Percentiles rank a stretch among this genome's conserved stretches.
These are phyloP conservation scores for Monochamus alternatus DNA, from an alignment of 2,888 invertebrate species.

Conservation along the genomic window DNA sequence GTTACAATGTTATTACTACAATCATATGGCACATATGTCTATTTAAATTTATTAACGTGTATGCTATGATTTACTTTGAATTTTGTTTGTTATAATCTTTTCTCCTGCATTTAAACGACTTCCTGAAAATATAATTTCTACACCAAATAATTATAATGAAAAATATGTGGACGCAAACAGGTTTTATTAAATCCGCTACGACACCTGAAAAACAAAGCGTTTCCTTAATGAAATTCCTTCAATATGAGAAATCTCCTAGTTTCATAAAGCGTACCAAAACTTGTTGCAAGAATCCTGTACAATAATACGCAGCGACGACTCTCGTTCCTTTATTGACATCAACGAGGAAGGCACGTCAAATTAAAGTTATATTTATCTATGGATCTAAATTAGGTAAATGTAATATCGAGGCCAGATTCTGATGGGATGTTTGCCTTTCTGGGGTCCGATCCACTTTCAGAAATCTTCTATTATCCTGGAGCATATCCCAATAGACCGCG, in stretches of 20 bases:
- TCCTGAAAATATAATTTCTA: no score
- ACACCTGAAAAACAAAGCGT: slow-evolving; percentile 25
- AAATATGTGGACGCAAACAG: slow-evolving; percentile 10
- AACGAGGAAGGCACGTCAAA: slow-evolving; percentile 42
- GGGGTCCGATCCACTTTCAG: slow-evolving; percentile 61
- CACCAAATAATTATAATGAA: neutral
- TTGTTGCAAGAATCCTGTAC: neutral
- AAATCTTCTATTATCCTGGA: slow-evolving; percentile 61
- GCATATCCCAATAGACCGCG: slow-evolving; percentile 61
- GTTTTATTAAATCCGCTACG: slow-evolving; percentile 22
- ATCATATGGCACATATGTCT: no score
- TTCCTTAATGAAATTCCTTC: slow-evolving; percentile 15
- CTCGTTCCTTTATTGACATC: neutral
- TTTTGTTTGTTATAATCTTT: no score
- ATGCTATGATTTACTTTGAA: no score
- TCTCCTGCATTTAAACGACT: no score
- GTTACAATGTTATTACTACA: no score
- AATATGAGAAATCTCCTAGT: slow-evolving; percentile 10
- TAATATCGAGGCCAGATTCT: slow-evolving; percentile 56
- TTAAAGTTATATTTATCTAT: slow-evolving; percentile 57
- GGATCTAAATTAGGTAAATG: slow-evolving; percentile 59
- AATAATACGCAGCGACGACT: slow-evolving; percentile 18
- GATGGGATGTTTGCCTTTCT: slow-evolving; percentile 58
- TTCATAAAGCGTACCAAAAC: slow-evolving; percentile 6
- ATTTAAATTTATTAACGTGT: no score